These are phyloP conservation scores for Ormia ochracea DNA, from an alignment of 2,888 invertebrate species.

Conservation along the genomic window DNA sequence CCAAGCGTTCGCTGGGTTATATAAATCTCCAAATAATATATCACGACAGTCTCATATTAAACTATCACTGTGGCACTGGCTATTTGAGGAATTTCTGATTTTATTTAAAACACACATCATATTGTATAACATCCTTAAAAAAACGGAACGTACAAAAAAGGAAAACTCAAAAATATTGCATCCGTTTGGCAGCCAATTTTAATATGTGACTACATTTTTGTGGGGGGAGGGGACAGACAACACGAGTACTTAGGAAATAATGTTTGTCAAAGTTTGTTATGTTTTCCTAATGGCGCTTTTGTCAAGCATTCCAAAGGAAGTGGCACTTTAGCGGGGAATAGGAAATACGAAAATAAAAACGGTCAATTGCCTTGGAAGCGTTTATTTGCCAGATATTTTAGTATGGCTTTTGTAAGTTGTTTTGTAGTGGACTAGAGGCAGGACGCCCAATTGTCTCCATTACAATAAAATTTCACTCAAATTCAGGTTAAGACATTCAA, in stretches of 20 bases:
- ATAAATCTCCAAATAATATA: slow-evolving; percentile 9
- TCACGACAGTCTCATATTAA: slow-evolving; percentile 34
- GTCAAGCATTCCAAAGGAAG: slow-evolving; percentile 29
- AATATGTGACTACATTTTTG: slow-evolving; percentile 24
- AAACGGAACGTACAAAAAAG: background rate
- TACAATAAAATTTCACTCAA: too few relatives aligned
- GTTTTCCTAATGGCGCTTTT: slow-evolving; percentile 2
- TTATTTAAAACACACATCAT: slow-evolving; percentile 17
- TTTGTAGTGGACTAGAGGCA: too few relatives aligned
- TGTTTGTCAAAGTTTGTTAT: slow-evolving; percentile 24
- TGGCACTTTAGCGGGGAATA: slow-evolving; percentile 18
- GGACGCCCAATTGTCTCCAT: too few relatives aligned
- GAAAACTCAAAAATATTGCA: slow-evolving; percentile 31
- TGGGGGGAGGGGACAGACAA: too few relatives aligned
- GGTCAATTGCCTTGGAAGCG: background rate
- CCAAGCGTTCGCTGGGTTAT: background rate
- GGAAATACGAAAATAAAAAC: background rate
- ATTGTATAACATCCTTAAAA: background rate
- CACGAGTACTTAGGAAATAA: slow-evolving; percentile 20
- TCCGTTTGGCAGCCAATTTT: slow-evolving; percentile 57
- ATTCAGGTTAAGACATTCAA: too few relatives aligned
- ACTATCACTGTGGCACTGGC: background rate
- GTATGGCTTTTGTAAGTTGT: too few relatives aligned
- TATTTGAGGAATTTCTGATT: slow-evolving; percentile 1
- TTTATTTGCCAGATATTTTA: slow-evolving; percentile 16